These are phyloP conservation scores for Proteles cristata DNA, from an alignment of 2,113 vertebrate genomes.

Conservation along the genomic window DNA sequence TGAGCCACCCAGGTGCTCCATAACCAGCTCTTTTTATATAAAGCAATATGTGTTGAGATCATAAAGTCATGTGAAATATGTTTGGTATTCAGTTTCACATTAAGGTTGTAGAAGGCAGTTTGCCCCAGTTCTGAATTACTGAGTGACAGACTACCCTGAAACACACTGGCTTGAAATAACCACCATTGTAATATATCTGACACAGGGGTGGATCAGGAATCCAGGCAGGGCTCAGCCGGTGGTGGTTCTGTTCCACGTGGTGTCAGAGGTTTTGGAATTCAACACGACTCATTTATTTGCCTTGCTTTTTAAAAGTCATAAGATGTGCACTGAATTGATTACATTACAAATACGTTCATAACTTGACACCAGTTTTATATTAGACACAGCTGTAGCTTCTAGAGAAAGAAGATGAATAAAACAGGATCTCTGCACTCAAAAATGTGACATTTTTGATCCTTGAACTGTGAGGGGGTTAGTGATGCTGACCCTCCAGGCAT, in stretches of 20 bases:
- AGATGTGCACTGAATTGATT: background rate
- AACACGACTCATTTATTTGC: background rate
- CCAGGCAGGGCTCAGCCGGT: background rate
- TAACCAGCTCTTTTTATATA: background rate
- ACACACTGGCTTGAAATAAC: background rate
- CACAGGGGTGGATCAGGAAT: background rate
- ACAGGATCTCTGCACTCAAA: background rate
- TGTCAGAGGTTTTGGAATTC: background rate
- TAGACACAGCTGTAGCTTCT: background rate
- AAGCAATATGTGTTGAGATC: background rate
- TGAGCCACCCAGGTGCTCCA: too few relatives aligned
- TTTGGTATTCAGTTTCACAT: background rate
- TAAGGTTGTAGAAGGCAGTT: background rate
- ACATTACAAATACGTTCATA: background rate
- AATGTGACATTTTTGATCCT: background rate
- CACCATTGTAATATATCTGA: background rate
- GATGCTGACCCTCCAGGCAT: background rate
- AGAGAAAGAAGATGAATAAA: background rate
- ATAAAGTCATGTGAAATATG: background rate
- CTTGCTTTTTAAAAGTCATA: background rate
- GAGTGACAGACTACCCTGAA: background rate
- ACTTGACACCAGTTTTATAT: background rate
- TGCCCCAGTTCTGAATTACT: background rate
- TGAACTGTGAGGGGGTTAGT: background rate
- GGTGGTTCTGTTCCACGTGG: background rate